A percentile compares a stretch with the other conserved stretches of the same genome.
phyloP scores from a whole-genome alignment of 2,888 invertebrate genomes.

The Iphiclides podalirius region DNA sequence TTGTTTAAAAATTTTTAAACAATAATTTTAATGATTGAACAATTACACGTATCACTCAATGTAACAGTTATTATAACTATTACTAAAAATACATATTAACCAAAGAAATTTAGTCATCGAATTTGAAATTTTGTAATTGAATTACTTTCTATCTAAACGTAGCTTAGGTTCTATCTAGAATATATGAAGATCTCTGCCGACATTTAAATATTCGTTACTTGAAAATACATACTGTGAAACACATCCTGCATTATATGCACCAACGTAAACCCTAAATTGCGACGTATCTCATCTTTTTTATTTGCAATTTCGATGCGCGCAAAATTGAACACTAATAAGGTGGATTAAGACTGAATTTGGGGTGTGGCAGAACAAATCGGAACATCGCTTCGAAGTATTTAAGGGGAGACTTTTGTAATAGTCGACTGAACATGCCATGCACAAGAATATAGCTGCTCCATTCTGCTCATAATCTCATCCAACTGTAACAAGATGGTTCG shows the following conservation, averaged over 20 bases:
- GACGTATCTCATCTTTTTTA: constrained; percentile 23
- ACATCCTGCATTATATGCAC: constrained; percentile 5
- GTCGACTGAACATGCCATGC: constrained; percentile 24
- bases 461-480: constrained; percentile 22
- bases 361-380: constrained; percentile 7
- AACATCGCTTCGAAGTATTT: constrained; percentile 24
- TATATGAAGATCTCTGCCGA: too few relatives aligned
- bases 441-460: constrained; percentile 22
- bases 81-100: too few relatives aligned
- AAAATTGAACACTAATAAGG: constrained; percentile 1
- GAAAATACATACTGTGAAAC: neutral
- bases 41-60: too few relatives aligned
- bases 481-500: constrained; percentile 19
- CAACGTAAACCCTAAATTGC: constrained; percentile 20
- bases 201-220: neutral
- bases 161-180: too few relatives aligned
- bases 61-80: too few relatives aligned
- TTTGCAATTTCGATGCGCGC: neutral
- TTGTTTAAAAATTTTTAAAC: too few relatives aligned
- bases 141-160: too few relatives aligned
- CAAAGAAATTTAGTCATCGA: too few relatives aligned
- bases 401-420: constrained; percentile 24
- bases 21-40: too few relatives aligned
- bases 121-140: too few relatives aligned
- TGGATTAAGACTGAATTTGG: constrained; percentile 6